Evolutionary conservation across 2,888 invertebrate species (phyloP).

Genomic region (Esperia sulphurella): DNA sequence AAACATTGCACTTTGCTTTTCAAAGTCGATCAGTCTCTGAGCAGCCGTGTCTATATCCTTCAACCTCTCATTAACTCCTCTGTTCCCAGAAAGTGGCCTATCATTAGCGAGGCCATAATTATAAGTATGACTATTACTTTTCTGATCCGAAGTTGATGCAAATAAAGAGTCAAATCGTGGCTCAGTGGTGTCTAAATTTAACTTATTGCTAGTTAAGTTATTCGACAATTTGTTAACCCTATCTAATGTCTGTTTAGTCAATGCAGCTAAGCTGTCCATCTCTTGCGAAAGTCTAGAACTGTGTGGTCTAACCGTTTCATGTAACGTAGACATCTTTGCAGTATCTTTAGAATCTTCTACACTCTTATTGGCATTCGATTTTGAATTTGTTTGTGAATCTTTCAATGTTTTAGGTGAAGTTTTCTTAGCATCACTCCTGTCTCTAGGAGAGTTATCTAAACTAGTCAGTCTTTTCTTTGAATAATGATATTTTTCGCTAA

Average conservation of each 20-base stretch:
- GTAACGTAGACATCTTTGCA: slow-evolving; percentile 66
- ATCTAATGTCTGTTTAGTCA: slow-evolving; percentile 83
- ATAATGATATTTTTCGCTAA: slow-evolving; percentile 75
- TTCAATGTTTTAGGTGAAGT: slow-evolving; percentile 55
- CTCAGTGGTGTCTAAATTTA: slow-evolving; percentile 60
- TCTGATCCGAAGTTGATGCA: slow-evolving; percentile 53
- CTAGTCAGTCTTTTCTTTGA: slow-evolving; percentile 79
- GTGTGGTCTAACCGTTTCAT: slow-evolving; percentile 67
- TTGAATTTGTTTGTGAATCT: slow-evolving; percentile 40
- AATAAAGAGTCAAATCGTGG: slow-evolving; percentile 58
- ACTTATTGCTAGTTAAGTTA: slow-evolving; percentile 74
- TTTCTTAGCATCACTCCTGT: slow-evolving; percentile 56
- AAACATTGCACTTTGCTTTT: slow-evolving; percentile 77
- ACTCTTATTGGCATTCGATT: slow-evolving; percentile 43
- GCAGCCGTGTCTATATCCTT: slow-evolving; percentile 75
- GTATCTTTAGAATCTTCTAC: slow-evolving; percentile 45
- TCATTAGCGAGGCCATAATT: slow-evolving; percentile 58
- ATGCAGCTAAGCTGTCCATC: slow-evolving; percentile 82
- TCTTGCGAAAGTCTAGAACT: slow-evolving; percentile 74
- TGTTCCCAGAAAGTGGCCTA: slow-evolving; percentile 38
- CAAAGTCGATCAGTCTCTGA: slow-evolving; percentile 76
- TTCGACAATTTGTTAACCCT: slow-evolving; percentile 82
- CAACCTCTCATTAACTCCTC: slow-evolving; percentile 70
- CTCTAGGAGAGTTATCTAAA: slow-evolving; percentile 71
- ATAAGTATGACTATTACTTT: slow-evolving; percentile 50